phyloP scores from a whole-genome alignment of 2,797 vertebrate genomes.

The Sebastes dallii region DNA sequence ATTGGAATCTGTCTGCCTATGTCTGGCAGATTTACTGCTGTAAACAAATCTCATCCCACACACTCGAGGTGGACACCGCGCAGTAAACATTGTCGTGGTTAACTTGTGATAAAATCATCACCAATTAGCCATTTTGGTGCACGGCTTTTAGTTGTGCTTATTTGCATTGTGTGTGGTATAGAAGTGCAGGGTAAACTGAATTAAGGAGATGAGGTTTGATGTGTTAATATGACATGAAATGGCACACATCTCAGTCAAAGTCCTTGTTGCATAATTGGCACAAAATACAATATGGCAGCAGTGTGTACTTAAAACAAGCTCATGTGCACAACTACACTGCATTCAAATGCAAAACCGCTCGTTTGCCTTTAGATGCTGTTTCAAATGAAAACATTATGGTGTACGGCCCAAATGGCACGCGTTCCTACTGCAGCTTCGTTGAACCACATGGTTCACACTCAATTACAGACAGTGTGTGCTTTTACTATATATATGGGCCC shows the following conservation, averaged over 20 bases:
- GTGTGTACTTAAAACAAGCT: not conserved
- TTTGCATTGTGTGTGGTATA: constrained; percentile 2
- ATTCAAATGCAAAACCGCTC: not conserved
- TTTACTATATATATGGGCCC: not conserved
- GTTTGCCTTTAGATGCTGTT: not conserved
- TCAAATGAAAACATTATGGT: not conserved
- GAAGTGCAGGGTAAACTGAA: not conserved
- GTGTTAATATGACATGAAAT: not conserved
- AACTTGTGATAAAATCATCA: constrained; percentile 58
- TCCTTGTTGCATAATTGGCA: not conserved
- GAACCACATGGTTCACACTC: not conserved
- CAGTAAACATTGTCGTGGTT: constrained; percentile 52
- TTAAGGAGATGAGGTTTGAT: not conserved
- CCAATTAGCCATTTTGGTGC: constrained; percentile 25
- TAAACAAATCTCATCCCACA: constrained; percentile 52
- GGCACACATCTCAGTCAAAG: not conserved
- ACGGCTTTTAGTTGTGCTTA: constrained; percentile 29
- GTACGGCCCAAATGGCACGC: not conserved
- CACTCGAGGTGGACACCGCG: constrained; percentile 25
- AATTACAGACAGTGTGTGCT: not conserved
- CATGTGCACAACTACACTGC: not conserved
- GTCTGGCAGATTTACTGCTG: constrained; percentile 62
- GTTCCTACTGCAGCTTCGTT: not conserved
- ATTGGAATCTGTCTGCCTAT: constrained; percentile 63
- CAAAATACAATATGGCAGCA: not conserved